Base-by-base conservation (phyloP, 2,797 vertebrate species). In the Cetoscarus ocellatus region DNA sequence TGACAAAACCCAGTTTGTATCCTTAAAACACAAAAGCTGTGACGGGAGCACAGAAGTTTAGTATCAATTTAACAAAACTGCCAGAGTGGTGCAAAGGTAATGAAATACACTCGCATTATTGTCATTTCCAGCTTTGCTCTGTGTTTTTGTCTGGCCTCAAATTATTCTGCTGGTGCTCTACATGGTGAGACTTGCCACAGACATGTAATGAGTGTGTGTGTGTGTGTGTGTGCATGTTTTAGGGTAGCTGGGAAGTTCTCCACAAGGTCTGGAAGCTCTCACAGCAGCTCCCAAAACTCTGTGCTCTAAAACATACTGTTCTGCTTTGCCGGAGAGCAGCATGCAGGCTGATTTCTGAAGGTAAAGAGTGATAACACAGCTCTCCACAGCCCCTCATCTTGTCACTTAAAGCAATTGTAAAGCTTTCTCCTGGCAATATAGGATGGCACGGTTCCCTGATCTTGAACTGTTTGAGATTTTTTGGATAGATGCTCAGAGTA, bases 1-100 rank as follows among this genome's bases (percentile, higher is more conserved):
- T 88, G 85, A 91, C 77, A 78, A 74, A 89, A 77, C 83, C 80
- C 86, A 92, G 78, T 67, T 40, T 72, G 79, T 55, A 45, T 51
- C 53, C 52, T 71, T 60, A 74, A 77, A 88, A 79, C 72, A 83
- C 60, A 66, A 67, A 66, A 75, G 68, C 55, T 83, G 63, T 82
- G 84, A 85, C 73, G 70, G 38, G 67, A 82, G 75, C 61, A 47
- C 44, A 64, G 61, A 77, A 53, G 63, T 75, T 84, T 84, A 86
- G 70, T 65, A 73, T 77, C 68, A 84, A 61, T 80, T 85, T 68
- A 69, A 53, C 73, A 70, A 73, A 80, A 72, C 72, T 74, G 64
- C 50, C 78, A 84, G 73, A 79, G 74, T 34, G 36, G 65, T 55
- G 63, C 65, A 83, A 75, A 71, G 71, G 58, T 65, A 84, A 85